A percentile compares a stretch with the other conserved stretches of the same genome.
Evolutionary conservation across 2,113 vertebrate genomes (phyloP).

Genomic region (Misgurnus mizolepis): DNA sequence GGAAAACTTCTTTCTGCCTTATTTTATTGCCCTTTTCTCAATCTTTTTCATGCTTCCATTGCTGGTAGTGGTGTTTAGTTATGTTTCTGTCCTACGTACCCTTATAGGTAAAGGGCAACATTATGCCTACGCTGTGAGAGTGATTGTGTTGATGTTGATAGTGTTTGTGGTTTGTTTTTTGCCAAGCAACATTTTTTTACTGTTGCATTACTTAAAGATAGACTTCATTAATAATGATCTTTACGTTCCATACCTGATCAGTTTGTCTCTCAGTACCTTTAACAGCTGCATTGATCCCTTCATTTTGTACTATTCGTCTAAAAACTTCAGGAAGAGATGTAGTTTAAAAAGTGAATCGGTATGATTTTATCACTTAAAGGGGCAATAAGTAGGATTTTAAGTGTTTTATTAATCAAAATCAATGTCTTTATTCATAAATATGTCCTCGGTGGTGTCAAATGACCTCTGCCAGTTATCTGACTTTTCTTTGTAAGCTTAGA

Average conservation of each 20-base stretch:
- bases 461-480: no score
- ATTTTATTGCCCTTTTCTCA: conserved; percentile 74
- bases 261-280: conserved; percentile 81
- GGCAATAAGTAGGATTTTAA: no score
- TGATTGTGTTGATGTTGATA: conserved; percentile 75
- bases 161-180: conserved; percentile 73
- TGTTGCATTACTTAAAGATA: conserved; percentile 76
- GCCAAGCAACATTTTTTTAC: conserved; percentile 84
- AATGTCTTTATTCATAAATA: no score
- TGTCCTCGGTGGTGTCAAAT: no score
- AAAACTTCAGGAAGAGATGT: conserved; percentile 77
- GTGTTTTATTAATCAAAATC: no score
- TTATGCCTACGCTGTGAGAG: conserved; percentile 70
- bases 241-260: conserved; percentile 79
- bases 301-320: conserved; percentile 83
- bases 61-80: conserved; percentile 73
- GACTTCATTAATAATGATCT: conserved; percentile 56
- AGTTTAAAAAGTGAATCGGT: no score
- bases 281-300: conserved; percentile 87
- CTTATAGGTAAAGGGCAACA: conserved; percentile 65
- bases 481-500: no score
- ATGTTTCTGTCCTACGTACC: conserved; percentile 65
- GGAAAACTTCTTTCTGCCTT: conserved; percentile 68
- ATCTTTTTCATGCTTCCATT: conserved; percentile 79
- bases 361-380: no score